These are phyloP conservation scores for Vesta saturnalis DNA, from an alignment of 2,888 invertebrate species.

Conservation along the genomic window DNA sequence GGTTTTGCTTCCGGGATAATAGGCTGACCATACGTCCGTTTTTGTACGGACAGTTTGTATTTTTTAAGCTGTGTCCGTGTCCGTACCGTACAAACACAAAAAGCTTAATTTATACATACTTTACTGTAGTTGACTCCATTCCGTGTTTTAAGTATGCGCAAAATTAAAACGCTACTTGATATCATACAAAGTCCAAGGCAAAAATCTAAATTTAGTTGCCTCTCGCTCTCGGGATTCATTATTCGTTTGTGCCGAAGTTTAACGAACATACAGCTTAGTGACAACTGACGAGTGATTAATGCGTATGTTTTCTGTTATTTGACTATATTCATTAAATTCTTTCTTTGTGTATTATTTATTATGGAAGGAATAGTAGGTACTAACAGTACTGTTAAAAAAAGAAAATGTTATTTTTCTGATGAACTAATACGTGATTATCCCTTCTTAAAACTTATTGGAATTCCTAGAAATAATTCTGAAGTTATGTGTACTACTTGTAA, in stretches of 20 bases:
- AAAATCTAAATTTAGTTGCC: background rate
- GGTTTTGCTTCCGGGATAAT: too few species aligned
- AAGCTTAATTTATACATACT: background rate
- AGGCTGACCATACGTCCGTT: constrained; percentile 4
- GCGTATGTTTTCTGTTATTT: too few species aligned
- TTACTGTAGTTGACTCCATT: background rate
- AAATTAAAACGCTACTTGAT: too few species aligned
- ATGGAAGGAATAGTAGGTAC: background rate
- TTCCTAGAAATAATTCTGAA: too few species aligned
- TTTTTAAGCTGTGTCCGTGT: too few species aligned
- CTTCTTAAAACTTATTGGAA: too few species aligned
- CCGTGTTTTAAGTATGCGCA: too few species aligned
- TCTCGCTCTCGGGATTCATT: background rate
- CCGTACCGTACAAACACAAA: background rate
- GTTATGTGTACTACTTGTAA: too few species aligned
- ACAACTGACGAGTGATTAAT: background rate
- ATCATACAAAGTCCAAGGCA: background rate
- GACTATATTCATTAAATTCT: too few species aligned
- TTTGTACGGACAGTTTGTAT: constrained; percentile 1
- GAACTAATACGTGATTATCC: background rate
- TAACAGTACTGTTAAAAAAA: background rate
- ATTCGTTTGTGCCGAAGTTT: background rate
- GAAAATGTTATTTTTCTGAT: background rate
- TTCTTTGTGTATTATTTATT: background rate
- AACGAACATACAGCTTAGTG: background rate